These are phyloP conservation scores for Alcis repandata DNA, from an alignment of 2,888 invertebrate species.

Conservation along the genomic window DNA sequence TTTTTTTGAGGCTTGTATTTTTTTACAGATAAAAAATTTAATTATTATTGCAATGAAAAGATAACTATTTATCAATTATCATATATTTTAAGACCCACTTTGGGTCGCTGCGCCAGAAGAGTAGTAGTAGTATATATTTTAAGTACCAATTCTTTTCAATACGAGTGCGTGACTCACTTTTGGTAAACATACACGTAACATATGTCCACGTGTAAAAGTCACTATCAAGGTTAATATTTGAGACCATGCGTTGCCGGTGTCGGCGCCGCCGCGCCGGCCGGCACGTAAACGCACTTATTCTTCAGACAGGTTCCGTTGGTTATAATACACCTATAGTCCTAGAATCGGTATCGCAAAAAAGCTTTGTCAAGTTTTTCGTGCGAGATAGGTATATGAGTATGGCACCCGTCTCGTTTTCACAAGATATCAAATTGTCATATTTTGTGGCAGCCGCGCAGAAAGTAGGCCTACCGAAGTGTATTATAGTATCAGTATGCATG, in stretches of 20 bases:
- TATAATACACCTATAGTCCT: not conserved
- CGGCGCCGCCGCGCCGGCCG: not conserved
- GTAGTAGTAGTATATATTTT: no score
- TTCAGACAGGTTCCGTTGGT: not conserved
- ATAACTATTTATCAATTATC: slow-evolving; percentile 1
- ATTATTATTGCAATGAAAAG: slow-evolving; percentile 6
- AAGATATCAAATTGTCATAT: no score
- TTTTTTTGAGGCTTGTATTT: no score
- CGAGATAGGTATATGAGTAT: no score
- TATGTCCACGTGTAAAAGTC: slow-evolving; percentile 27
- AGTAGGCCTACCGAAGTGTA: no score
- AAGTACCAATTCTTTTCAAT: slow-evolving; percentile 2
- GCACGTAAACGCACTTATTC: not conserved
- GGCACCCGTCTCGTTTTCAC: no score
- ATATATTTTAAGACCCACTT: no score
- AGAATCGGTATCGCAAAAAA: no score
- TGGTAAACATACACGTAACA: slow-evolving; percentile 11
- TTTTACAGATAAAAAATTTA: not conserved
- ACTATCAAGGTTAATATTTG: slow-evolving; percentile 29
- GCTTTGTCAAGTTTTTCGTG: no score
- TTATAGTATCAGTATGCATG: no score
- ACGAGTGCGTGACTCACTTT: slow-evolving; percentile 1
- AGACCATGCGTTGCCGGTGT: not conserved
- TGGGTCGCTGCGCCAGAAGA: no score
- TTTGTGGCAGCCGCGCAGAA: no score